Evolutionary conservation across 2,888 invertebrate genomes (phyloP).

Genomic region (Metellina segmentata): DNA sequence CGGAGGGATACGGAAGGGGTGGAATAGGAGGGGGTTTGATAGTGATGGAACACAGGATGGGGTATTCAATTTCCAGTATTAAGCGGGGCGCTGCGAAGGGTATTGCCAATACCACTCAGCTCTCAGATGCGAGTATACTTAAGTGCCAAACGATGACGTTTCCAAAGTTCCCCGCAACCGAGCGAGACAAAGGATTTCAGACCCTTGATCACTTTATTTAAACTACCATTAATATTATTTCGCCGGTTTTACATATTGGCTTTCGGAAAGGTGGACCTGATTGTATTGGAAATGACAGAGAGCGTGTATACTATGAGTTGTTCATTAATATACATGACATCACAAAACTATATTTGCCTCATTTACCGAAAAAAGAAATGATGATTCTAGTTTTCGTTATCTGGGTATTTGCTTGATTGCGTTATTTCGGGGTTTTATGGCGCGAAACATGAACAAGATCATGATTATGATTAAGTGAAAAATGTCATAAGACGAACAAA

Average conservation of each 20-base stretch:
- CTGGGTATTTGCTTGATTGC: too few species aligned
- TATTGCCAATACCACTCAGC: conserved; percentile 38
- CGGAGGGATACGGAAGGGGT: conserved; percentile 14
- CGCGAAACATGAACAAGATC: too few species aligned
- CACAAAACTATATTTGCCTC: not conserved
- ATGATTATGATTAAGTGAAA: too few species aligned
- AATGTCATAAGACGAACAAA: too few species aligned
- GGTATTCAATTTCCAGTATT: conserved; percentile 55
- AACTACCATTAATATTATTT: conserved; percentile 32
- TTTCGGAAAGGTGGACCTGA: not conserved
- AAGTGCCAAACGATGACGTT: conserved; percentile 47
- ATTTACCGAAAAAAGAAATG: too few species aligned
- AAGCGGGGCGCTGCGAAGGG: conserved; percentile 13
- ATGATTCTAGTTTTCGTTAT: too few species aligned
- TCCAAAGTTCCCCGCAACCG: conserved; percentile 15
- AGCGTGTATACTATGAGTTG: not conserved
- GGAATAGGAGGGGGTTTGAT: not conserved
- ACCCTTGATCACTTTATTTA: conserved; percentile 39
- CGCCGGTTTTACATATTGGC: not conserved
- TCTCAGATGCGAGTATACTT: conserved; percentile 48
- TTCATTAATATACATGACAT: not conserved
- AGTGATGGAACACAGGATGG: conserved; percentile 37
- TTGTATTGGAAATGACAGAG: too few species aligned
- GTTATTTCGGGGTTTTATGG: too few species aligned
- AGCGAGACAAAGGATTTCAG: conserved; percentile 17